These are phyloP conservation scores for Nipponia nippon DNA, from an alignment of 2,113 vertebrate genomes.

Conservation along the genomic window DNA sequence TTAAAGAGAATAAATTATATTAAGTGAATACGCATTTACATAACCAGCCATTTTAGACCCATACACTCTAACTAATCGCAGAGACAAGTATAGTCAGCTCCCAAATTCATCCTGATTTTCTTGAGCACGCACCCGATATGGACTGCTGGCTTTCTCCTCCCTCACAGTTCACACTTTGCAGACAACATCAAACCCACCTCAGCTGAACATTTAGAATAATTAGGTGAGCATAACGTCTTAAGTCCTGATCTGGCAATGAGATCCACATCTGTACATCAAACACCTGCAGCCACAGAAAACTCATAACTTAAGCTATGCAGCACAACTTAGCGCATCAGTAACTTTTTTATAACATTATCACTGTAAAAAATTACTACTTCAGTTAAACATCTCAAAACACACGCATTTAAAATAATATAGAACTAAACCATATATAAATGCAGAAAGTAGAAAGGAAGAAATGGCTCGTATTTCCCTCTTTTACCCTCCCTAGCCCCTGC, in stretches of 20 bases:
- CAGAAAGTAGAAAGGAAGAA: not conserved
- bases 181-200: not conserved
- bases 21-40: not conserved
- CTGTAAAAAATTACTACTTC: not conserved
- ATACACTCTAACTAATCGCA: not conserved
- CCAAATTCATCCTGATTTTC: not conserved
- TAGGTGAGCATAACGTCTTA: not conserved
- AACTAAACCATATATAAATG: not conserved
- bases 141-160: not conserved
- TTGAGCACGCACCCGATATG: fast-evolving
- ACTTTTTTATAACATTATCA: not conserved
- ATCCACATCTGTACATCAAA: not conserved
- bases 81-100: not conserved
- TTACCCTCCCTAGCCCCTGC: not conserved
- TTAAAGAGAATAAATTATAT: not conserved
- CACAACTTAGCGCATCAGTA: not conserved
- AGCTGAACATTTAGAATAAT: not conserved
- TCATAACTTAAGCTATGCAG: not conserved
- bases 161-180: not conserved
- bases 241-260: not conserved
- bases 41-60: not conserved
- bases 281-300: not conserved
- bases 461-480: not conserved
- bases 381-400: not conserved
- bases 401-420: not conserved